These are phyloP conservation scores for Cynopterus sphinx DNA, from an alignment of 2,797 vertebrate genomes.

Conservation along the genomic window DNA sequence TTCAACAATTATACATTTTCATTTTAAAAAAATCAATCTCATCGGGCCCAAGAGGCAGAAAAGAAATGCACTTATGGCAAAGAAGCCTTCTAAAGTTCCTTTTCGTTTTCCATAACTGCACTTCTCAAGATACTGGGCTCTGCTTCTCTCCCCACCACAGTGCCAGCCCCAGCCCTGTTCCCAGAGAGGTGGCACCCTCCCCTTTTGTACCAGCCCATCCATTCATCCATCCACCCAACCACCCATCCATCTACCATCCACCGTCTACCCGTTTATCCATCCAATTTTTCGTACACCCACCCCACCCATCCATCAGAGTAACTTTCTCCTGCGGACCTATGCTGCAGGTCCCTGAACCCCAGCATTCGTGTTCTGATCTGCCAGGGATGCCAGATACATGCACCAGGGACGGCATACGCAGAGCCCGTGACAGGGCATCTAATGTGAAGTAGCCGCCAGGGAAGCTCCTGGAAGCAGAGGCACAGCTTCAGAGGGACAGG, in stretches of 20 bases:
- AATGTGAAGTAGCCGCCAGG: neutral
- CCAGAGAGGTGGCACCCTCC: neutral
- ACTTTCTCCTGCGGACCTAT: neutral
- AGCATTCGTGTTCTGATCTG: neutral
- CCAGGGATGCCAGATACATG: neutral
- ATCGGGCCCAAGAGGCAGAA: neutral
- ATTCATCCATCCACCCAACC: rapidly evolving
- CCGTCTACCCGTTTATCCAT: too few relatives aligned
- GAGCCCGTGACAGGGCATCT: neutral
- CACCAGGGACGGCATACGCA: neutral
- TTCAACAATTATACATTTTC: neutral
- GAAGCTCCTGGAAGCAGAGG: neutral
- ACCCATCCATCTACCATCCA: neutral
- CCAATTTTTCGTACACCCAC: neutral
- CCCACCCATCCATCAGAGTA: too few relatives aligned
- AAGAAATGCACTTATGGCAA: neutral
- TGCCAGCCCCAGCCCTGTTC: neutral
- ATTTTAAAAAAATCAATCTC: neutral
- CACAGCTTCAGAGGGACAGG: neutral
- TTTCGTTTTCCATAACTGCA: neutral
- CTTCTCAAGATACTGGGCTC: rapidly evolving
- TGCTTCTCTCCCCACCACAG: neutral
- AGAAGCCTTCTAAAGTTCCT: neutral
- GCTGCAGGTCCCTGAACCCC: neutral
- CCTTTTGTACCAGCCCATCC: neutral